Conservation (phyloP, 2,797 vertebrate species). For the Salmo trutta region DNA sequence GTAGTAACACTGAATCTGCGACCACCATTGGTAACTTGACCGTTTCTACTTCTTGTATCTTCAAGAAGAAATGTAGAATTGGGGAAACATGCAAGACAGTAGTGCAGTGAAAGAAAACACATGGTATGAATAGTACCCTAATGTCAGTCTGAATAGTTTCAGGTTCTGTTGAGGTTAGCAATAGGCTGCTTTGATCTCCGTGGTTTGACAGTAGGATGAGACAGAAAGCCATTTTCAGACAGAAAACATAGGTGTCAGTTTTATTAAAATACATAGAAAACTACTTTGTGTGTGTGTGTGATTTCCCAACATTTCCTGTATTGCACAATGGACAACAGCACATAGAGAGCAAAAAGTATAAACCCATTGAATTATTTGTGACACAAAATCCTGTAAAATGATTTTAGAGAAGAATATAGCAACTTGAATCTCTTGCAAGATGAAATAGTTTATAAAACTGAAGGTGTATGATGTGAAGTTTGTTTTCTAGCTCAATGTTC, state of each 20-base stretch:
- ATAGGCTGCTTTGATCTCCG: conserved; percentile 12
- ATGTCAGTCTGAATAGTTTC: background rate
- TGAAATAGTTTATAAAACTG: conserved; percentile 42
- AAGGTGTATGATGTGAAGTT: conserved; percentile 29
- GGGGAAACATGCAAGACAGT: conserved; percentile 59
- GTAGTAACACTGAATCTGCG: conserved; percentile 51
- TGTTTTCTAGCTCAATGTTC: conserved; percentile 51
- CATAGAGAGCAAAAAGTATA: conserved; percentile 67
- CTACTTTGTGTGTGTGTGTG: conserved; percentile 78
- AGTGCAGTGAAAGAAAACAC: conserved; percentile 56
- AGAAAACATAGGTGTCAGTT: conserved; percentile 79
- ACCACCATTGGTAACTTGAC: conserved; percentile 19
- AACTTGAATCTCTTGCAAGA: conserved; percentile 51
- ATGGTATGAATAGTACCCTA: conserved; percentile 45
- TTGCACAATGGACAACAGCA: conserved; percentile 80
- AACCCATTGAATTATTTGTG: background rate
- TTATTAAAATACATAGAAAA: conserved; percentile 90
- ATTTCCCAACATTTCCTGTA: conserved; percentile 74
- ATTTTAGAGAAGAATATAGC: conserved; percentile 5
- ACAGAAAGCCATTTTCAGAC: conserved; percentile 80
- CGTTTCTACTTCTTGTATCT: conserved; percentile 49
- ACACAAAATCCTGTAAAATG: conserved; percentile 54
- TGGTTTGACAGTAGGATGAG: conserved; percentile 62
- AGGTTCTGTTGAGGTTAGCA: conserved; percentile 34
- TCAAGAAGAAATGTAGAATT: conserved; percentile 27